These are phyloP conservation scores for Nasonia giraulti DNA, from an alignment of 1,140 invertebrate species.

Conservation along the genomic window DNA sequence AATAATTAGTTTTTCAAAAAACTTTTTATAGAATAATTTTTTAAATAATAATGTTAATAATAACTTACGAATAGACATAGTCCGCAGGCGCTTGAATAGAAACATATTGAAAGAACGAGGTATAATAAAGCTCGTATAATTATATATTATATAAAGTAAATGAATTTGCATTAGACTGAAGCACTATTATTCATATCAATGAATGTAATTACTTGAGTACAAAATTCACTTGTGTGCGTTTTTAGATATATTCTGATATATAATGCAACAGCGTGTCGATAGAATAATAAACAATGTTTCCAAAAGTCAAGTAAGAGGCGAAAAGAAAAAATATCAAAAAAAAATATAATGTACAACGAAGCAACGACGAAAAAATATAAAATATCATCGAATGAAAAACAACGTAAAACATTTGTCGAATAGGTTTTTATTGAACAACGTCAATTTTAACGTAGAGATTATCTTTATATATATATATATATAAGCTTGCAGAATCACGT, in stretches of 20 bases:
- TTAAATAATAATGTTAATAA: background rate
- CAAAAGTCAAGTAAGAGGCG: background rate
- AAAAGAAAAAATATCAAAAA: conserved; percentile 9
- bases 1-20: conserved; percentile 27
- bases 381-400: conserved; percentile 5
- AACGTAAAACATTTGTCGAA: background rate
- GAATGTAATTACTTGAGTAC: conserved; percentile 39
- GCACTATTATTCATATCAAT: conserved; percentile 50
- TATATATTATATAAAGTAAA: background rate
- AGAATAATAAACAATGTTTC: background rate
- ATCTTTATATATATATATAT: background rate
- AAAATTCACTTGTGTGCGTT: conserved; percentile 13
- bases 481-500: background rate
- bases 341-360: conserved; percentile 38
- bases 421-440: conserved; percentile 22
- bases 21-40: conserved; percentile 35
- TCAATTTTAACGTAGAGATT: conserved; percentile 27
- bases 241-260: conserved; percentile 11
- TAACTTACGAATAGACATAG: conserved; percentile 7
- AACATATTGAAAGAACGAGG: conserved; percentile 14
- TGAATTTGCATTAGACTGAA: conserved; percentile 41
- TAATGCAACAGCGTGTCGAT: background rate
- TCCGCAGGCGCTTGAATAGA: conserved; percentile 37
- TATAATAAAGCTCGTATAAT: background rate
- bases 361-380: conserved; percentile 6